Evolutionary conservation across 2,888 invertebrate genomes (phyloP), one percentile per base, ranked within the genome.

Genomic region (Reticulitermes lucifugus): DNA sequence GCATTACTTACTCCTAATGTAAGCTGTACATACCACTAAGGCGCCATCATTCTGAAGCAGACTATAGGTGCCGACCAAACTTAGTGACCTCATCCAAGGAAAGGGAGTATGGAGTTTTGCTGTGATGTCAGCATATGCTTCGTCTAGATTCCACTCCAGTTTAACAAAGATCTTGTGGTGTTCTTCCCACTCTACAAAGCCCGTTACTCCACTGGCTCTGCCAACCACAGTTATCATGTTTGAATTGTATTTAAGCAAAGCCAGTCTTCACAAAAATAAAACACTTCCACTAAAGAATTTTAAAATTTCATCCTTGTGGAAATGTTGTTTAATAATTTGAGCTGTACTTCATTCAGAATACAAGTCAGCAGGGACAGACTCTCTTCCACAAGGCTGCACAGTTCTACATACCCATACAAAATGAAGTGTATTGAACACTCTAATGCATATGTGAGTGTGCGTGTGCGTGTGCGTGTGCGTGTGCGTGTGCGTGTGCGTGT

Each of bases 161-260:
- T 79, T 83, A 18, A 86, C 73, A 12, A 83, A 70, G 14, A 88
- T 85, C 60, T 86, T 86, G 60, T 88, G 81, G 41, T 85, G 85
- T 10, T 82, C 84, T 6, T 79, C 86, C 88, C 88, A 88, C 82
- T 87, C 83, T 60, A 88, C 43, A 21, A 86, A 84, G 18, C 85
- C 87, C 22, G 79, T 85, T 29, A 86, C 73, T 9, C 87, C 86
- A 41, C 85, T 86, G n/a, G 87, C 81, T 21, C 87, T 88, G 81
- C 21, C n/a, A 0, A 35, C 21, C 18, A n/a, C 7, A 65, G 9
- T n/a, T n/a, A 65, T n/a, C n/a, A 65, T 25, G 5, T 65, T 7
- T n/a, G 3, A 65, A 25, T 65, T 25, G 25, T 12, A 3, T 25
- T 65, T 7, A 25, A n/a, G 1, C 65, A n/a, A n/a, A 22, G 6